Base-by-base conservation (phyloP, 2,797 vertebrate species). In the Anguilla anguilla region DNA sequence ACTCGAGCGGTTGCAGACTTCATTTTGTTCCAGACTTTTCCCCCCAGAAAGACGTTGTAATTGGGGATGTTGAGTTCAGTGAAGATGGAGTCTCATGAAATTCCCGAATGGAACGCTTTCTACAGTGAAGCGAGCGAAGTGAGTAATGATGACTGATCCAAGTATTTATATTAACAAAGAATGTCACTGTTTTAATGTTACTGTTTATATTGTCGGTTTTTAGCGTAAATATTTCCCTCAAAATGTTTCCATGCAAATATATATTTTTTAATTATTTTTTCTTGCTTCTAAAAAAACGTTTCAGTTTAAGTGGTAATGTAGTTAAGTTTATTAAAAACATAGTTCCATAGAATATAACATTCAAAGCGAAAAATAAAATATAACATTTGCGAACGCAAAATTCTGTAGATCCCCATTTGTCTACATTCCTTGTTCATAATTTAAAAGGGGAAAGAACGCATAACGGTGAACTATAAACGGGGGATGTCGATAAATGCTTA, bases 51-150 rank as follows among this genome's bases (percentile, higher is more conserved):
- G 84, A 85, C 7, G 57, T n/a, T 91, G 91, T 90, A 84, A 64
- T 94, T 92, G 93, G 96, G 96, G 95, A 97, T 97, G 96, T 96
- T 97, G 96, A 97, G 95, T 91, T 96, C 96, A 43, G 96, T 97
- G 95, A 97, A 97, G 94, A 97, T 97, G 97, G 97, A 97, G 95
- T 95, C 95, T 19, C 97, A 97, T 83, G 97, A 97, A 91, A 91
- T 97, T 88, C 93, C 96, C 49, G 97, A 97, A 90, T 97, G 97
- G 97, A 97, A 95, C 93, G 94, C 95, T 85, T 97, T 96, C 92
- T 97, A 97, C 95, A 95, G 93, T 61, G 97, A 97, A 88, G 90
- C 96, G 88, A 96, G 93, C n/a, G 97, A 97, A 95, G 97, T 97
- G 93, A 94, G 91, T 46, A 35, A 6, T 49, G 49, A 35, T 25